Base-by-base conservation (phyloP, 2,888 invertebrate species). In the Eurytoma californica region DNA sequence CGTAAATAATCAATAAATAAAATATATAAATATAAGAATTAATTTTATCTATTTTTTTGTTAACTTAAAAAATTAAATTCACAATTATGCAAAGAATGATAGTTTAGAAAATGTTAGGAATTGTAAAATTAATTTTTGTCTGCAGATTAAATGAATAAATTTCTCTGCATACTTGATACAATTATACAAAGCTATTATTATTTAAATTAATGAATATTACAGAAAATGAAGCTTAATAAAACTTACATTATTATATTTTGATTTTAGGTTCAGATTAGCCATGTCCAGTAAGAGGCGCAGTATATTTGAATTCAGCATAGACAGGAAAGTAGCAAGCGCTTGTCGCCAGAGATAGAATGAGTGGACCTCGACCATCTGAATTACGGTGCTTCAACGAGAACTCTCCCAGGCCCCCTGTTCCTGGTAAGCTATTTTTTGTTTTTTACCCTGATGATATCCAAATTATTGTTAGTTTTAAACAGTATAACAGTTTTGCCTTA, bases 371-470 rank as follows among this genome's bases (percentile, higher is more conserved):
- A 85, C 88, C 88, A 84, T 87, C 86, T 84, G 89, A 90, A 89
- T 87, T 87, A 83, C 89, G 89, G 84, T 88, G 89, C 87, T 90
- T 90, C 88, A 90, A 89, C 91, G 93, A 94, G 91, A 94, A 94
- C 92, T 93, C 94, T 91, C 95, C 95, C 90, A 93, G 96, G 92
- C 96, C 96, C 91, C 96, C 96, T 88, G 95, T 96, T 90, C 94
- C 95, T 88, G 96, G 95, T 92, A 93, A 94, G 92, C 94, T 39
- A 9, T 9, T 39, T 9, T 39, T 94, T 39, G 9, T 9, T 39
- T 9, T 39, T 39, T 7, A 39, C 39, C 9, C 7, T 7, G 9
- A 9, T 9, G 9, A 9, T 39, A 0, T 39, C 39, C 9, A 0
- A 39, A 39, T 39, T 9, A 9, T 39, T 39, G 9, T 24, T 24